A percentile compares a stretch with the other conserved stretches of the same genome.
Conservation (phyloP, 2,113 vertebrate species). For the Eulemur macaco region DNA sequence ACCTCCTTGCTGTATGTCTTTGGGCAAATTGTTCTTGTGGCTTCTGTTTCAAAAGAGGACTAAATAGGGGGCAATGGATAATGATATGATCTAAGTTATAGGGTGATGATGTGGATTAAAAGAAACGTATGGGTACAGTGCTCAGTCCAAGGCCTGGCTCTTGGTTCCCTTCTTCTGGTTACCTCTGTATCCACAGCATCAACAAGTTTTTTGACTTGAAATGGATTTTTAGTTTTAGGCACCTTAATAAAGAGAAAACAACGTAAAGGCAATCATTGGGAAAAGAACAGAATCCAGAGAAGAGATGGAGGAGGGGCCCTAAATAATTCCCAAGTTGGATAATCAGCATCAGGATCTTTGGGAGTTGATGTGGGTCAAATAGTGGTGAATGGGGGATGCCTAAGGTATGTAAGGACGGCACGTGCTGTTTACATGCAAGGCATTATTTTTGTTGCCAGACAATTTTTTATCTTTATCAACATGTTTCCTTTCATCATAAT, state of each 20-base stretch:
- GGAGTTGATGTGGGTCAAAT: not conserved
- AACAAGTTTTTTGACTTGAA: not conserved
- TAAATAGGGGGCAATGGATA: not conserved
- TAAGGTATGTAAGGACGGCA: not conserved
- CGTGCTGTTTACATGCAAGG: constrained; percentile 31
- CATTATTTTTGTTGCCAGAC: constrained; percentile 41
- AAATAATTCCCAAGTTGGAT: too few species aligned
- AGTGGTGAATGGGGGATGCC: constrained; percentile 1
- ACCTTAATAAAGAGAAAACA: not conserved
- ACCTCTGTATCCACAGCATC: not conserved
- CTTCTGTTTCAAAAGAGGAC: not conserved
- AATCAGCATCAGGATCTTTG: not conserved
- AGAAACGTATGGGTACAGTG: not conserved
- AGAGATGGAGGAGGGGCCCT: not conserved
- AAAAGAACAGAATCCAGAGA: not conserved
- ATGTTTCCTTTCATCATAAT: constrained; percentile 67
- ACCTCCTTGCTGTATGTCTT: not conserved
- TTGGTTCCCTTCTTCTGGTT: not conserved
- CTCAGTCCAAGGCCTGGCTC: not conserved
- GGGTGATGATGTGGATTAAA: not conserved
- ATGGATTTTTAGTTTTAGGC: constrained; percentile 2
- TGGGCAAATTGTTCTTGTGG: not conserved
- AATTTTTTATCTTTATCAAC: constrained; percentile 59
- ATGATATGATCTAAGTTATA: not conserved
- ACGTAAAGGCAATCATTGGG: not conserved